Evolutionary conservation across 2,797 vertebrate species (phyloP), one percentile per base, ranked within the genome.

Genomic region (Sebastes steindachneri): DNA sequence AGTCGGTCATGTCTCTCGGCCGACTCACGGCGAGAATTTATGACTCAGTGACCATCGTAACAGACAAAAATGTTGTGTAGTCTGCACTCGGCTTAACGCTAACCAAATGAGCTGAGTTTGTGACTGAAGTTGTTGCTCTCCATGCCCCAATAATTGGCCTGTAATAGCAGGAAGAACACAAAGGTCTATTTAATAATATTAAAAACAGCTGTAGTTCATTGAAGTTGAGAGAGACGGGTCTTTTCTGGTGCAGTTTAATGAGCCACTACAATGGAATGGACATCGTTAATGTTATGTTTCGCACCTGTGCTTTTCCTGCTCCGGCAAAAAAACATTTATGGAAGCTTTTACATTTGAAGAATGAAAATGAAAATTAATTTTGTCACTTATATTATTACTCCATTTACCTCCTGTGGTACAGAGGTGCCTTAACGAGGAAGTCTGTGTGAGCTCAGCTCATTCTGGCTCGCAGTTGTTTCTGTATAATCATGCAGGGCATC

Each of bases 201-300:
- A 71, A 31, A 15, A 5, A 35, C 54, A 35, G 53, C 53, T 66
- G 77, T 6, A 45, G 9, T 69, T 35, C 23, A 66, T 75, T 62
- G 23, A 62, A 25, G 5, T 60, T 28, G 12, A 58, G 26, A 33
- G 33, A 33, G 14, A 35, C 28, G 3, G 17, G 9, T 26, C 25
- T 76, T 54, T 17, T 17, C 41, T 45, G 4, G 37, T 19, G 26
- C 9, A 8, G 19, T 10, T 51, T 51, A 80, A 65, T 75, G 78
- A 73, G 71, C 10, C 23, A 63, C 41, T 25, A 55, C 45, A 55
- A 60, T 26, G 78, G 75, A 86, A 71, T 81, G 60, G 25, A 71
- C 23, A 15, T 70, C 12, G 19, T 72, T 72, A 31, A 31, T 67
- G 25, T 59, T 57, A 64, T 63, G 45, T 10, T 26, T 12, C n/a